These are phyloP conservation scores for Watsonalla cultraria DNA, from an alignment of 2,888 invertebrate genomes.

Conservation along the genomic window DNA sequence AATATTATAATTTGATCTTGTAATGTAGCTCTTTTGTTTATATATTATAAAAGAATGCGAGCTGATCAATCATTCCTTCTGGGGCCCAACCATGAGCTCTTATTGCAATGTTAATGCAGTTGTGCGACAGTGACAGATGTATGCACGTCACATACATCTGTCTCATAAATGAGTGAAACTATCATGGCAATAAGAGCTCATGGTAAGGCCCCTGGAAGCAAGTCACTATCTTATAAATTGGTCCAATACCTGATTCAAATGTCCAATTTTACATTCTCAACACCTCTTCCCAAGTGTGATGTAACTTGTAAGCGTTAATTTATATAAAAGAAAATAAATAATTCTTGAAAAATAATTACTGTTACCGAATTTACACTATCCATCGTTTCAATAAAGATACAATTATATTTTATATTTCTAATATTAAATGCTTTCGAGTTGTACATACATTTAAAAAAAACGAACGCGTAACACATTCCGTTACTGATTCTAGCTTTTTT, in stretches of 20 bases:
- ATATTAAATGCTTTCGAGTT: constrained; percentile 77
- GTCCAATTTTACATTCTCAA: constrained; percentile 44
- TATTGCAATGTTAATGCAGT: no score
- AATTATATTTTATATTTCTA: constrained; percentile 74
- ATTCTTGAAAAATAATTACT: constrained; percentile 39
- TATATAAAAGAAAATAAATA: constrained; percentile 50
- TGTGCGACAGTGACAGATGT: no score
- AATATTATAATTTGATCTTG: constrained; percentile 77
- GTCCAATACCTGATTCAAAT: constrained; percentile 59
- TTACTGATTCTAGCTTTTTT: constrained; percentile 28
- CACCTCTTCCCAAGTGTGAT: constrained; percentile 62
- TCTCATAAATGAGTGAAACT: no score
- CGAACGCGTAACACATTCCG: constrained; percentile 39
- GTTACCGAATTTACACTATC: constrained; percentile 42
- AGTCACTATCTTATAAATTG: constrained; percentile 59
- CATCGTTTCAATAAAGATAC: constrained; percentile 60
- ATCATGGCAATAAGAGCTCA: no score
- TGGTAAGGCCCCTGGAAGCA: constrained; percentile 53
- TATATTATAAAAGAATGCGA: constrained; percentile 56
- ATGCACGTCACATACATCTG: no score
- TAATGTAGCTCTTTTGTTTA: constrained; percentile 55
- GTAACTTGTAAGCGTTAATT: constrained; percentile 63
- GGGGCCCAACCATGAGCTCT: no score
- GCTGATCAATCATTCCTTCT: constrained; percentile 42
- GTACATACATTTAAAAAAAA: constrained; percentile 63